These are phyloP conservation scores for Brachystomella parvula DNA, from an alignment of 1,140 invertebrate genomes.

Conservation along the genomic window DNA sequence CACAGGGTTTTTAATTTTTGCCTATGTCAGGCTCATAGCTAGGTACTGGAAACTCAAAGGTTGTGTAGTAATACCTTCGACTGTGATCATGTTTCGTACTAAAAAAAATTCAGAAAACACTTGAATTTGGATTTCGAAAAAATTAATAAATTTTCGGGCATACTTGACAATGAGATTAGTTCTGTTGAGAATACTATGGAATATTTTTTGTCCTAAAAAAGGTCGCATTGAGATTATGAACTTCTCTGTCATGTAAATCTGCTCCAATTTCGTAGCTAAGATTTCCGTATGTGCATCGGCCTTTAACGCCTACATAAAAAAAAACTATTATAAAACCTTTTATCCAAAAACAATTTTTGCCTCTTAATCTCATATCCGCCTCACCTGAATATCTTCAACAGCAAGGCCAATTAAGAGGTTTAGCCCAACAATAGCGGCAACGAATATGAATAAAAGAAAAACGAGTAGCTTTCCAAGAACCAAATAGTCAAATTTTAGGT, in stretches of 20 bases:
- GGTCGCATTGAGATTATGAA: not conserved
- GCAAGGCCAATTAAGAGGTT: not conserved
- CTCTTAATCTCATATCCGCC: too few species aligned
- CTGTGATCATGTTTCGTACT: not conserved
- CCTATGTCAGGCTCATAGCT: too few species aligned
- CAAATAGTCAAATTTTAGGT: not conserved
- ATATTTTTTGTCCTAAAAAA: not conserved
- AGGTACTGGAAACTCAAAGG: not conserved
- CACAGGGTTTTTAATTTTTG: too few species aligned
- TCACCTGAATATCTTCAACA: conserved; percentile 4
- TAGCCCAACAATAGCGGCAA: not conserved
- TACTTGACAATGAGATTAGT: conserved; percentile 6
- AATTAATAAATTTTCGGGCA: not conserved
- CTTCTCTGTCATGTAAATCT: conserved; percentile 3
- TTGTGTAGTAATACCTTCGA: not conserved
- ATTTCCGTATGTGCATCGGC: conserved; percentile 3
- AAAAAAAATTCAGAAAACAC: not conserved
- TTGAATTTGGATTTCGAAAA: not conserved
- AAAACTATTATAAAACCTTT: not conserved
- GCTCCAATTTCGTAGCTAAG: not conserved
- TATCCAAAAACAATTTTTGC: not conserved
- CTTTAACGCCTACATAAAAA: not conserved
- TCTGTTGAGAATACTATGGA: not conserved
- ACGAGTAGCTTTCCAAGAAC: not conserved
- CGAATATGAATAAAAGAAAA: not conserved